A percentile compares a stretch with the other conserved stretches of the same genome.
These are phyloP conservation scores for Onychomys torridus DNA, from an alignment of 2,797 vertebrate species.

Conservation along the genomic window DNA sequence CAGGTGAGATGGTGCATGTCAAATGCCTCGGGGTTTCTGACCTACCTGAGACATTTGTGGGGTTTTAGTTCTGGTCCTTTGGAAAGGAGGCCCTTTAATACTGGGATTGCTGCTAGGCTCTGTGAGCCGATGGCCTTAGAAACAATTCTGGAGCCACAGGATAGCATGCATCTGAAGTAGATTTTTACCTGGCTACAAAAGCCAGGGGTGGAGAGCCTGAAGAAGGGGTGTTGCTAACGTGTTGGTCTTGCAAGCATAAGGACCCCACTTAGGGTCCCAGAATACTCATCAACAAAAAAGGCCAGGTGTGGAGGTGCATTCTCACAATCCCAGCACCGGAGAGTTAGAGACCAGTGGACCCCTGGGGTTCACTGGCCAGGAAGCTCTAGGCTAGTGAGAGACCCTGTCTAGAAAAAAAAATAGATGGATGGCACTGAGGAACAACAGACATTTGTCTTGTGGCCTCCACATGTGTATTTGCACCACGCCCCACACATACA, in stretches of 20 bases:
- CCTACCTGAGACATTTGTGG: neutral
- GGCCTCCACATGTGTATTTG: neutral
- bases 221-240: neutral
- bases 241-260: neutral
- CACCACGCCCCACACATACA: fast-evolving
- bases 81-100: neutral
- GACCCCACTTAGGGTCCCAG: neutral
- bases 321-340: neutral
- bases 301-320: too few relatives aligned
- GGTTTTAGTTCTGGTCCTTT: neutral
- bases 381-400: neutral
- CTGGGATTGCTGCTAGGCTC: neutral
- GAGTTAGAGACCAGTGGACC: neutral
- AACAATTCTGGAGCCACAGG: neutral
- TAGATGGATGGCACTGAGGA: neutral
- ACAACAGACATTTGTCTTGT: neutral
- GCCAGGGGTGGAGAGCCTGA: neutral
- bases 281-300: neutral
- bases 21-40: neutral
- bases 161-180: neutral
- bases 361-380: neutral
- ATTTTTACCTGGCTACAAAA: neutral
- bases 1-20: neutral
- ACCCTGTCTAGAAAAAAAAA: neutral
- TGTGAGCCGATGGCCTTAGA: neutral